Conservation (phyloP, 2,888 invertebrate genomes). For the Drosophila stalkeri region DNA sequence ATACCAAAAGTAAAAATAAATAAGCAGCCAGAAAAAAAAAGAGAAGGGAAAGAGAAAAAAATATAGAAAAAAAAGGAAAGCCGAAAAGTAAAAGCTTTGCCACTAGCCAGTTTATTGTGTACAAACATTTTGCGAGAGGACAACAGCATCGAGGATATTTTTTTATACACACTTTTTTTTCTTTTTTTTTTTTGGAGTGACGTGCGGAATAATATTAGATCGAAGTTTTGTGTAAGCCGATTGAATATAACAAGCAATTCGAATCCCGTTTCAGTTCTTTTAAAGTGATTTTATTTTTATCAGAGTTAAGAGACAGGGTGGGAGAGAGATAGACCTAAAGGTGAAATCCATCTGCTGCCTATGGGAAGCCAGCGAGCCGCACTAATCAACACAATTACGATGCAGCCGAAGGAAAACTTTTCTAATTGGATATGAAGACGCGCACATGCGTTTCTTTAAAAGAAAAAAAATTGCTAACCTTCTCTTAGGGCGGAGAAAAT, state of each 20-base stretch:
- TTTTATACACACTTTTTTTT: not conserved
- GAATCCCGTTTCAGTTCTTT: constrained; percentile 56
- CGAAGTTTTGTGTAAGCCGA: constrained; percentile 67
- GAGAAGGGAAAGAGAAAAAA: constrained; percentile 66
- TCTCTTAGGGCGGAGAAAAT: constrained; percentile 52
- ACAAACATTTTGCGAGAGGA: constrained; percentile 65
- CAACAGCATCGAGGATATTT: constrained; percentile 1
- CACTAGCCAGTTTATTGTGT: constrained; percentile 72
- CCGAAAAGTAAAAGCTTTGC: constrained; percentile 77
- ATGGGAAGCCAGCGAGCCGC: constrained; percentile 69
- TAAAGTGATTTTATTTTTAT: constrained; percentile 48
- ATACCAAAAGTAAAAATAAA: constrained; percentile 60
- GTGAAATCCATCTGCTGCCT: constrained; percentile 32
- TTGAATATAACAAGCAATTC: constrained; percentile 58
- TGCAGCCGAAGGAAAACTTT: constrained; percentile 76
- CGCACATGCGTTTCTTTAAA: constrained; percentile 80
- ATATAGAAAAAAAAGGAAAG: constrained; percentile 54
- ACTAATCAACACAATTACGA: constrained; percentile 80
- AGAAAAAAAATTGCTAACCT: constrained; percentile 46
- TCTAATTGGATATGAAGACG: constrained; percentile 81
- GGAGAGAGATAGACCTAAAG: not conserved
- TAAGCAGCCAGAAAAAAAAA: constrained; percentile 41
- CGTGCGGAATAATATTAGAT: constrained; percentile 64
- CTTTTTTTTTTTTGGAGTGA: constrained; percentile 46
- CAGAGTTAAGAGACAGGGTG: not conserved